Conservation (phyloP, 2,888 invertebrate species). For the Stomorhina lunata region DNA sequence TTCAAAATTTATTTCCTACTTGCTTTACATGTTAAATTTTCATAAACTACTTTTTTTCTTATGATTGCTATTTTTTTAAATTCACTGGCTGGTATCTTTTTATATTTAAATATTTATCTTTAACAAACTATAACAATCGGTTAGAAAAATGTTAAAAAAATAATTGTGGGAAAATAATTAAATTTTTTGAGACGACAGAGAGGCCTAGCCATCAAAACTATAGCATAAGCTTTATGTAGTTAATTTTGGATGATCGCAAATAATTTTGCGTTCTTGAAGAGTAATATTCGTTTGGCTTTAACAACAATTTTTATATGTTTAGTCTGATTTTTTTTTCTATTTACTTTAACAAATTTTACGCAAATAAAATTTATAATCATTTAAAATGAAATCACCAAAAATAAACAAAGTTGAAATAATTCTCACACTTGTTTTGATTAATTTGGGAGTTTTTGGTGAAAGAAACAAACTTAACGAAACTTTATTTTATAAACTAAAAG, state of each 20-base stretch:
- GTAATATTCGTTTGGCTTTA: no score
- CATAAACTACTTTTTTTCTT: neutral
- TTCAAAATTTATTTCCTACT: neutral
- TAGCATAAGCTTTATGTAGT: no score
- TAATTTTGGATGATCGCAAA: no score
- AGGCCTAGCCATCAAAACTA: no score
- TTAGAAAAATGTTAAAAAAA: neutral
- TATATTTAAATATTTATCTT: no score
- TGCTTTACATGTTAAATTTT: neutral
- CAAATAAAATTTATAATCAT: neutral
- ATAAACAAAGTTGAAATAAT: neutral
- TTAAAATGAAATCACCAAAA: neutral
- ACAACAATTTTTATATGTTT: neutral
- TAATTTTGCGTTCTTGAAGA: no score
- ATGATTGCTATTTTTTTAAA: neutral
- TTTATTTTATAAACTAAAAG: no score
- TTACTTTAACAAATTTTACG: neutral
- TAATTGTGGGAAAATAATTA: neutral
- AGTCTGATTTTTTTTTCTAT: neutral
- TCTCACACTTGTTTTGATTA: neutral
- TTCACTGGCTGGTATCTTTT: neutral
- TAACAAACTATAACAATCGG: neutral
- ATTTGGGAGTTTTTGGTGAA: no score
- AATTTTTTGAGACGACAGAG: no score
- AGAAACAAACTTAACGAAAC: no score